phyloP scores from a whole-genome alignment of 2,797 vertebrate genomes.

The Menidia menidia region DNA sequence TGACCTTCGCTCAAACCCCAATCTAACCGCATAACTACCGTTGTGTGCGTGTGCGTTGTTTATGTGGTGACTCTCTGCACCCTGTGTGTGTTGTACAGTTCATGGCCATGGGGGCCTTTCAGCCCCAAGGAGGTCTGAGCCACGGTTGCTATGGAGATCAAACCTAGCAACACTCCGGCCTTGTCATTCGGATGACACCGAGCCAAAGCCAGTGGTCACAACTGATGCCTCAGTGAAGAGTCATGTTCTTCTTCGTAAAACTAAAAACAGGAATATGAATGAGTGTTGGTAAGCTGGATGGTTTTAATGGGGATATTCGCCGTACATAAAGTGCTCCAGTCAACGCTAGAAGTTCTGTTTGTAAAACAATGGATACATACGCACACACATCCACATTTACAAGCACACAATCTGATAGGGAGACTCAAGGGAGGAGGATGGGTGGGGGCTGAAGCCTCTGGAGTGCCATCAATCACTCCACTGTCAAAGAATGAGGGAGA shows the following conservation, averaged over 20 bases:
- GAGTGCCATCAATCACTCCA: constrained; percentile 85
- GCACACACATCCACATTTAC: constrained; percentile 27
- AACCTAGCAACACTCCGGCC: constrained; percentile 42
- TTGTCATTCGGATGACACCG: constrained; percentile 11
- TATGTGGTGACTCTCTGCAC: constrained; percentile 11
- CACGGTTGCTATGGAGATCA: constrained; percentile 70
- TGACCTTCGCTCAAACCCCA: constrained; percentile 74
- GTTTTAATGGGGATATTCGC: neutral
- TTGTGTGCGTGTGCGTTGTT: constrained; percentile 5
- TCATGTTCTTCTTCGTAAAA: constrained; percentile 1
- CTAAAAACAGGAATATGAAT: neutral
- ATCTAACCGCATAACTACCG: constrained; percentile 47
- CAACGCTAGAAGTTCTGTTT: constrained; percentile 38
- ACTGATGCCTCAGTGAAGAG: neutral
- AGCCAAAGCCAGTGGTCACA: neutral
- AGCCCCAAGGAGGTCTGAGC: constrained; percentile 60
- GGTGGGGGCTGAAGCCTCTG: constrained; percentile 75
- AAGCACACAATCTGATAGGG: constrained; percentile 61
- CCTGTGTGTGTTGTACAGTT: constrained; percentile 53
- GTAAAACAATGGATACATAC: constrained; percentile 30
- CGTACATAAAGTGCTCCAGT: constrained; percentile 8
- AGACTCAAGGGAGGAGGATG: constrained; percentile 73
- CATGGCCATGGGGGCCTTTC: constrained; percentile 61
- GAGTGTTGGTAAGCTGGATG: neutral
- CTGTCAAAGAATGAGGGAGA: constrained; percentile 67